These are phyloP conservation scores for Mugil cephalus DNA, from an alignment of 2,113 vertebrate species.

Conservation along the genomic window DNA sequence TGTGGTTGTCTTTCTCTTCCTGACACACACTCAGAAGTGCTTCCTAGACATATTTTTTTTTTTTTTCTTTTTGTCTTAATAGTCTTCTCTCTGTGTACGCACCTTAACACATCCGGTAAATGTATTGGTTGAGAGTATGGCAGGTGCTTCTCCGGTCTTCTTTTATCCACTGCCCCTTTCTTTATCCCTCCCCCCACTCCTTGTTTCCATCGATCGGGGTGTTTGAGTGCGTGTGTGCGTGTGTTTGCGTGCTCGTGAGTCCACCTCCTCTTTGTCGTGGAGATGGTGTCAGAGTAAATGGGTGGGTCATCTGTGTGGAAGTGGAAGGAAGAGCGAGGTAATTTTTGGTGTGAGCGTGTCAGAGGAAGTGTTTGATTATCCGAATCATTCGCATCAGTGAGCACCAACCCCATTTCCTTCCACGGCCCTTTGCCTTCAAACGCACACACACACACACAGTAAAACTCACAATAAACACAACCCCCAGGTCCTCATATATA, in stretches of 20 bases:
- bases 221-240: not conserved
- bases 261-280: not conserved
- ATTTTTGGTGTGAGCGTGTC: constrained; percentile 17
- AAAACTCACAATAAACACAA: constrained; percentile 14
- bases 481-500: constrained; percentile 1
- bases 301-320: constrained; percentile 22
- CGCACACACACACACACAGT: constrained; percentile 7
- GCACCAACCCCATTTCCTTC: constrained; percentile 54
- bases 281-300: constrained; percentile 27
- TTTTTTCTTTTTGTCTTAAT: not conserved
- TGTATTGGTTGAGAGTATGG: not conserved
- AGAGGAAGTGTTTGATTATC: constrained; percentile 61
- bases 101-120: constrained; percentile 4
- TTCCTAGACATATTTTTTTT: not conserved
- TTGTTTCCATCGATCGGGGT: constrained; percentile 39
- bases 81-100: not conserved
- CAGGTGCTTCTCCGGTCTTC: constrained; percentile 25
- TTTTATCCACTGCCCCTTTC: not conserved
- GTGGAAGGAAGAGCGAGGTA: constrained; percentile 15
- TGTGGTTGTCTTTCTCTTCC: not conserved
- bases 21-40: not conserved
- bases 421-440: constrained; percentile 9
- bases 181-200: not conserved
- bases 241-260: constrained; percentile 3
- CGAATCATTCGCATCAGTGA: constrained; percentile 62